A percentile compares a stretch with the other conserved stretches of the same genome.
Evolutionary conservation across 2,888 invertebrate species (phyloP).

Genomic region (Eustalomyia histrio): DNA sequence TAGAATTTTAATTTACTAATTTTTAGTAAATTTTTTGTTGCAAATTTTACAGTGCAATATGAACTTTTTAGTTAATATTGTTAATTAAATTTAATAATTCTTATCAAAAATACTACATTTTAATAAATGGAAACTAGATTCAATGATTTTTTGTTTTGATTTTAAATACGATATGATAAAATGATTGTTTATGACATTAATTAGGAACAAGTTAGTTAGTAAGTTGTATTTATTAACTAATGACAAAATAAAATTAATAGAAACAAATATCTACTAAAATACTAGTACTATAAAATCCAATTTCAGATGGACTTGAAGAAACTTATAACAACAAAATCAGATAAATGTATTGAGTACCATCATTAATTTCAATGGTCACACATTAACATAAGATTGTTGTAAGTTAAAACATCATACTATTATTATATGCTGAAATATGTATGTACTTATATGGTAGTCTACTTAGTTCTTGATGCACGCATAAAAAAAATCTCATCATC

Average conservation of each 20-base stretch:
- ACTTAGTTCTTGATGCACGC: conserved; percentile 33
- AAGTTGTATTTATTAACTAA: conserved; percentile 30
- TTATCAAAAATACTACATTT: too few species aligned
- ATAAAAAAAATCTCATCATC: conserved; percentile 38
- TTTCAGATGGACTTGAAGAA: conserved; percentile 22
- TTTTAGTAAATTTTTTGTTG: too few species aligned
- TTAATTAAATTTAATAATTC: too few species aligned
- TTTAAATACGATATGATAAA: conserved; percentile 16
- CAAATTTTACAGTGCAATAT: too few species aligned
- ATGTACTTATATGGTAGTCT: conserved; percentile 16
- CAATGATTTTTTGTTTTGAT: not conserved
- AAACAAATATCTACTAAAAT: conserved; percentile 26
- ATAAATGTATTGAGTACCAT: conserved; percentile 31
- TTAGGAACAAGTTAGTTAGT: conserved; percentile 47
- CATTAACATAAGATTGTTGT: conserved; percentile 44
- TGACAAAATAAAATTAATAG: conserved; percentile 46
- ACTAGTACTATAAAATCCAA: conserved; percentile 30
- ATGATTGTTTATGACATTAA: conserved; percentile 57
- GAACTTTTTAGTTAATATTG: too few species aligned
- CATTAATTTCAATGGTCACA: conserved; percentile 47
- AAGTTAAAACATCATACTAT: conserved; percentile 7
- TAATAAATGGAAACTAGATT: too few species aligned
- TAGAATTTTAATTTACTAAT: too few species aligned
- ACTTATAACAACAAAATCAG: not conserved
- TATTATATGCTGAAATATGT: not conserved